A percentile compares a stretch with the other conserved stretches of the same genome.
Conservation (phyloP, 35 echinoderm and acorn worm genomes). For the Strongylocentrotus purpuratus region DNA sequence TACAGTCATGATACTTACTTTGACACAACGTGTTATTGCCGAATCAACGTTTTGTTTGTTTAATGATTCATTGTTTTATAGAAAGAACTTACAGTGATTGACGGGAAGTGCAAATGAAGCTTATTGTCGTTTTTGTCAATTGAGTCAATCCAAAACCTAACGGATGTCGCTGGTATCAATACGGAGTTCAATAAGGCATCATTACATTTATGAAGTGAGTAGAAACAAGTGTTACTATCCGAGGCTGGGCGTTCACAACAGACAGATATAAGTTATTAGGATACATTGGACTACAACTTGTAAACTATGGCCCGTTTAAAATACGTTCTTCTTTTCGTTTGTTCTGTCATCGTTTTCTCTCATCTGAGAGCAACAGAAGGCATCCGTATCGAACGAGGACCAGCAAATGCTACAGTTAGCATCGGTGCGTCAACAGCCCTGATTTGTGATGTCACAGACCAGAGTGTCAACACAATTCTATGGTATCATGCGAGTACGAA, state of each 20-base stretch:
- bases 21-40: not conserved
- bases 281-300: not conserved
- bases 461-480: not conserved
- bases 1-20: not conserved
- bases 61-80: not conserved
- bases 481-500: not conserved
- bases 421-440: not conserved
- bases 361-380: not conserved
- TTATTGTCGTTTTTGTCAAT: not conserved
- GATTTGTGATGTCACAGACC: not conserved
- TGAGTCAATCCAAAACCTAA: not conserved
- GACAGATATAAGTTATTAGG: not conserved
- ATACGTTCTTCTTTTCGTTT: not conserved
- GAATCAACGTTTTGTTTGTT: not conserved
- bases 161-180: not conserved
- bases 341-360: not conserved
- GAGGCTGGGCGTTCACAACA: not conserved
- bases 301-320: not conserved
- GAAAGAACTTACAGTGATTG: not conserved
- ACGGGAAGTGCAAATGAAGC: not conserved
- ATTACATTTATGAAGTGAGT: not conserved
- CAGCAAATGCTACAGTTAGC: not conserved
- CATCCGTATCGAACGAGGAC: constrained; percentile 1
- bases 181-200: not conserved
- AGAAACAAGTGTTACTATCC: not conserved